Evolutionary conservation across 2,797 vertebrate genomes (phyloP), one percentile per base, ranked within the genome.

Genomic region (Rhinophrynus dorsalis): DNA sequence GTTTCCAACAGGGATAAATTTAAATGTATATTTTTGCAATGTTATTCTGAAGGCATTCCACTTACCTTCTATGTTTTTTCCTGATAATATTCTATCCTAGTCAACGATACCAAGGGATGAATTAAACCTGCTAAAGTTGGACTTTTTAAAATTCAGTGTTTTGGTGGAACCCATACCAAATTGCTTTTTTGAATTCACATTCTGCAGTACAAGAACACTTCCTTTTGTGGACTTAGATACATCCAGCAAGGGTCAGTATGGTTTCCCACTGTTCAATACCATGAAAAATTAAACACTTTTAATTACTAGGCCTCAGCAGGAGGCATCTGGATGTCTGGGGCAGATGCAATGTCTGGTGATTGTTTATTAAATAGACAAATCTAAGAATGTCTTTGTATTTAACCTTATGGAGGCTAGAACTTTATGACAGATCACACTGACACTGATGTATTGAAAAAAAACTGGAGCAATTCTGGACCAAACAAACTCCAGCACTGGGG

Each of bases 201-300:
- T 12, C 35, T 12, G 2, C 35, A 7, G 5, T 12, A 37, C 11
- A 37, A 37, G 13, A 37, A 12, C 35, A 6, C 7, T 3, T 37
- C 35, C 13, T 12, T 37, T 35, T 55, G 26, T 18, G 42, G 29
- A 27, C 10, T 62, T 48, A 23, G 38, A 4, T 17, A 42, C 38
- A 42, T 9, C 8, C 38, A 61, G 58, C 15, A 61, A 20, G 40
- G 40, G 26, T 45, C 27, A 35, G 15, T 8, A 9, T 8, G 27
- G 20, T n/a, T 13, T n/a, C 59, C 29, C n/a, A 47, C 59, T 48
- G 59, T 23, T 42, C 18, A 33, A 2, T 23, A 23, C 40, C 45
- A 62, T 62, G 44, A 62, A 62, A 62, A 33, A 62, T 62, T 62
- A 30, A 62, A 35, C 18, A 62, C 23, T 59, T 20, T 60, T 62